Conservation (phyloP, 2,797 vertebrate species). For the Parauchenoglanis ngamensis region DNA sequence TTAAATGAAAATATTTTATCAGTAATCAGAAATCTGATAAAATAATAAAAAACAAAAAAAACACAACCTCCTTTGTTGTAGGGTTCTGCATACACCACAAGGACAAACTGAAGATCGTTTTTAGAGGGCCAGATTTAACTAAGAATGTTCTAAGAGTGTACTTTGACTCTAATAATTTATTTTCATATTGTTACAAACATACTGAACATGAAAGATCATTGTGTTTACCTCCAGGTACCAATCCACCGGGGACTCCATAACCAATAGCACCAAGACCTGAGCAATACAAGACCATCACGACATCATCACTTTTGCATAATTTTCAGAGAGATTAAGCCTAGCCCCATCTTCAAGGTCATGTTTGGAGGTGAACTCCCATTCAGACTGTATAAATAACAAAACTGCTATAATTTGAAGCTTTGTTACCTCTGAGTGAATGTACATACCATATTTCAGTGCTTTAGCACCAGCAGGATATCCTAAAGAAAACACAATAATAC, state of each 20-base stretch:
- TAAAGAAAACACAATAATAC: background rate
- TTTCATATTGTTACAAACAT: background rate
- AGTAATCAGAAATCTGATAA: background rate
- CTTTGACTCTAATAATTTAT: background rate
- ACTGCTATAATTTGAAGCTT: background rate
- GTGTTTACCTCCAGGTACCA: slow-evolving; percentile 11
- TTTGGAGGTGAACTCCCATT: background rate
- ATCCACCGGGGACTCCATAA: slow-evolving; percentile 4
- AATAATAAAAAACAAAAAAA: background rate
- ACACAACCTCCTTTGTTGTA: background rate
- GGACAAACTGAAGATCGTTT: background rate
- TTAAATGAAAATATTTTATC: background rate
- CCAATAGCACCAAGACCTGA: background rate
- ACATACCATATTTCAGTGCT: slow-evolving; percentile 20
- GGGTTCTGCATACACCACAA: background rate
- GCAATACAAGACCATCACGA: background rate
- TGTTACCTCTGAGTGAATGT: background rate
- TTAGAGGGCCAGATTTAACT: background rate
- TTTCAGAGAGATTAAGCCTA: background rate
- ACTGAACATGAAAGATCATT: background rate
- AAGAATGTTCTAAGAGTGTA: background rate
- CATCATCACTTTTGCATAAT: background rate
- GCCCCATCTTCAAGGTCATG: background rate
- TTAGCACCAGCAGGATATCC: slow-evolving; percentile 31
- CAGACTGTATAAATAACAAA: background rate